Percentiles rank a stretch among this genome's conserved stretches.
Conservation (phyloP, 2,888 invertebrate genomes). For the Ecdyonurus torrentis region DNA sequence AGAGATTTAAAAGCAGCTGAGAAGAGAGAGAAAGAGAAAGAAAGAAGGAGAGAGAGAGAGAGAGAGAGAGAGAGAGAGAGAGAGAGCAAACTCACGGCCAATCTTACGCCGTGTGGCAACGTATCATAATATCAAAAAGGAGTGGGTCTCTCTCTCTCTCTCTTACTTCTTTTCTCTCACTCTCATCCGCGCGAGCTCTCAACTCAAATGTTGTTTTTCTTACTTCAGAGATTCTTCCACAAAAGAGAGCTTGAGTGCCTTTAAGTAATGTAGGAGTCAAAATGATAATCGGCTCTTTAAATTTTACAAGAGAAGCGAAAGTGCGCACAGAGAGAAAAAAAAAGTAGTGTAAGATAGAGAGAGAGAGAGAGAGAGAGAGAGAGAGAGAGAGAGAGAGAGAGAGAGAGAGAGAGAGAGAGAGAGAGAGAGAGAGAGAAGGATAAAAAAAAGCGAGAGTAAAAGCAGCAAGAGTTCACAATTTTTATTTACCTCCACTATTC, state of each 20-base stretch:
- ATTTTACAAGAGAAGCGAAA: slow-evolving; percentile 10
- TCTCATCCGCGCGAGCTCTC: background rate
- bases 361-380: too few species aligned
- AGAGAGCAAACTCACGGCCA: too few species aligned
- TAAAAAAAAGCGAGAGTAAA: too few species aligned
- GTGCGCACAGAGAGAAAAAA: too few species aligned
- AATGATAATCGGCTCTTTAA: slow-evolving; percentile 24
- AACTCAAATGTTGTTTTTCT: slow-evolving; percentile 3
- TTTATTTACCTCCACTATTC: background rate
- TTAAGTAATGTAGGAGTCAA: slow-evolving; percentile 25
- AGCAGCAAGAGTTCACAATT: background rate
- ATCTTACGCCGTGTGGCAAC: too few species aligned
- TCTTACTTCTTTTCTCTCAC: background rate
- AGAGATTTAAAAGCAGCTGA: background rate
- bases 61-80: too few species aligned
- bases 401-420: too few species aligned
- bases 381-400: too few species aligned
- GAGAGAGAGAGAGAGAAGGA: too few species aligned
- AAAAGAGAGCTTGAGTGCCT: slow-evolving; percentile 1
- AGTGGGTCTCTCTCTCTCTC: background rate
- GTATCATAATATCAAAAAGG: background rate
- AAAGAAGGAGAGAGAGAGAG: too few species aligned
- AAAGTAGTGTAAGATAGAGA: too few species aligned
- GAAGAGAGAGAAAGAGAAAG: too few species aligned
- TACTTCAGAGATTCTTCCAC: slow-evolving; percentile 2